A percentile compares a stretch with the other conserved stretches of the same genome.
Evolutionary conservation across 2,113 vertebrate genomes (phyloP).

Genomic region (Galeopterus variegatus): DNA sequence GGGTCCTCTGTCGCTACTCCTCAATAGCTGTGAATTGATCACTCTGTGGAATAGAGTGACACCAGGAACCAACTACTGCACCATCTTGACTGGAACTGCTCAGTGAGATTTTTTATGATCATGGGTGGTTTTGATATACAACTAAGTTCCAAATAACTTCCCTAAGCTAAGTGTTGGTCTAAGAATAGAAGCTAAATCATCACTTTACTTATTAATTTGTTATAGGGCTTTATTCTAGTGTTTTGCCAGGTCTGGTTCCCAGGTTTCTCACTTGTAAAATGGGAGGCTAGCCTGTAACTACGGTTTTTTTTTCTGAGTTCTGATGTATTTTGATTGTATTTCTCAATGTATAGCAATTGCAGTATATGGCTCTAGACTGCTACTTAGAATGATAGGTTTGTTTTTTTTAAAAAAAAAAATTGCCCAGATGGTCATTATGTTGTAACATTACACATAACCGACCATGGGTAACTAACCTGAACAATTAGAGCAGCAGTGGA

Average conservation of each 20-base stretch:
- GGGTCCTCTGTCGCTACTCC: too few relatives aligned
- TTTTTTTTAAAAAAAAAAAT: background rate
- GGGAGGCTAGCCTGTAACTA: background rate
- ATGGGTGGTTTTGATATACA: background rate
- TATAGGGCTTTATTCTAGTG: background rate
- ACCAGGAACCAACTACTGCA: too few relatives aligned
- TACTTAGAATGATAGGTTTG: background rate
- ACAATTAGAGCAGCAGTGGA: background rate
- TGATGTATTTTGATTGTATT: background rate
- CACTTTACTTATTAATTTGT: background rate
- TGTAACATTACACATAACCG: background rate
- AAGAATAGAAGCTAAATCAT: background rate
- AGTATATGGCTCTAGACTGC: background rate
- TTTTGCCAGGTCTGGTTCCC: background rate
- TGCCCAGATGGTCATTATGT: background rate
- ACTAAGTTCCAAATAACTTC: background rate
- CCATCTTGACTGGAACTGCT: too few relatives aligned
- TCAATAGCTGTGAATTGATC: too few relatives aligned
- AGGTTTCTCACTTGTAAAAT: slow-evolving; percentile 26
- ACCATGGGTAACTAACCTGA: background rate
- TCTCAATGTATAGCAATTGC: background rate
- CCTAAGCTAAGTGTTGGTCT: background rate
- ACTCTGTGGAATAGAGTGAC: too few relatives aligned
- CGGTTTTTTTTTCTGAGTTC: background rate
- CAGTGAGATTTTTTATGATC: background rate